Percentiles rank a stretch among this genome's conserved stretches.
These are phyloP conservation scores for Rhinoptilus africanus DNA, from an alignment of 2,113 vertebrate species.

Conservation along the genomic window DNA sequence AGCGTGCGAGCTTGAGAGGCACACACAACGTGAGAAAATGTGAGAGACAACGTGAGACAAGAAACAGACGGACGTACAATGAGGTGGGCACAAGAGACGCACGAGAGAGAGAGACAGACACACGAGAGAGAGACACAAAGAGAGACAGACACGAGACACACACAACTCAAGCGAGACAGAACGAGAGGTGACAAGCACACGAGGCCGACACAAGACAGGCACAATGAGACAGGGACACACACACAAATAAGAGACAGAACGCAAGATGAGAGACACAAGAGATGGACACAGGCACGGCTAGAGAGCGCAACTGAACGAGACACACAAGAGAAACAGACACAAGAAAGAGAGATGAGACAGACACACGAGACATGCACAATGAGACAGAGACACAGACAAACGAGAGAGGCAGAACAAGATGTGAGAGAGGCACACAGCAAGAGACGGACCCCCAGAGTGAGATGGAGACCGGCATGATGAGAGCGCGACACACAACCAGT, in stretches of 20 bases:
- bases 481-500: background rate
- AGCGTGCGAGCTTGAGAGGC: background rate
- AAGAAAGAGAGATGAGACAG: background rate
- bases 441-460: background rate
- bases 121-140: background rate
- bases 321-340: background rate
- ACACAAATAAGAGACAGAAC: background rate
- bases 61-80: background rate
- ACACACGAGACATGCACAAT: background rate
- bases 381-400: background rate
- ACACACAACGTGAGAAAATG: background rate
- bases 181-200: background rate
- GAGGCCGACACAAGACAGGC: background rate
- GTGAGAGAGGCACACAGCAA: background rate
- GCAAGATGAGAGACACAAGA: background rate
- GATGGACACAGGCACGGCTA: background rate
- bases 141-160: background rate
- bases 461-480: background rate
- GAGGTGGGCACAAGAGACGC: background rate
- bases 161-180: background rate
- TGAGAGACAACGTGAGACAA: background rate
- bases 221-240: background rate
- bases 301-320: background rate
- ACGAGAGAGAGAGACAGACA: background rate
- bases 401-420: background rate